phyloP scores from a whole-genome alignment of 2,888 invertebrate genomes.

The Plemyria rubiginata region DNA sequence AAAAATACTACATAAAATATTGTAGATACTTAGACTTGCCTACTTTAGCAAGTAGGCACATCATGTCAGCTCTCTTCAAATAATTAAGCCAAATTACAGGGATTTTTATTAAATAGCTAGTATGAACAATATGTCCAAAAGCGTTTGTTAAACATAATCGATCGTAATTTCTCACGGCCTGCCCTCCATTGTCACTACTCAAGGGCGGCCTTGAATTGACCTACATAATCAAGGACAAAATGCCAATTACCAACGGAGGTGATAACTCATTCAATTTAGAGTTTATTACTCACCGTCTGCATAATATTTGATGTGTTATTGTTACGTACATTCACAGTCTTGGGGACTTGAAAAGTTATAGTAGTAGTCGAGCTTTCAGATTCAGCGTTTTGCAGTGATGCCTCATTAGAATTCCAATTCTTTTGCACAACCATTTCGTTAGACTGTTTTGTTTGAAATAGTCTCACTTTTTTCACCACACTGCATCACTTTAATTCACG shows the following conservation, averaged over 20 bases:
- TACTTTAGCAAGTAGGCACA: no score
- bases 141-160: not conserved
- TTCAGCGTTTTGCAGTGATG: slow-evolving; percentile 60
- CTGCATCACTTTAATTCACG: slow-evolving; percentile 40
- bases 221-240: slow-evolving; percentile 35
- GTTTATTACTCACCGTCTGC: slow-evolving; percentile 62
- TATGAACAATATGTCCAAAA: not conserved
- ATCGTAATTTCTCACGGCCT: slow-evolving; percentile 30
- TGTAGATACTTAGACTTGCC: no score
- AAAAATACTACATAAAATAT: no score
- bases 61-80: no score
- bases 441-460: slow-evolving; percentile 35
- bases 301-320: slow-evolving; percentile 60
- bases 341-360: slow-evolving; percentile 74
- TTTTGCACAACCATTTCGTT: slow-evolving; percentile 81
- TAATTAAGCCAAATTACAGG: no score
- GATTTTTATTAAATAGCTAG: no score
- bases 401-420: slow-evolving; percentile 69
- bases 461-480: slow-evolving; percentile 38
- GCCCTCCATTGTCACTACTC: slow-evolving; percentile 31
- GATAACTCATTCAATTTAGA: not conserved
- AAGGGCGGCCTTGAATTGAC: slow-evolving; percentile 40
- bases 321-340: slow-evolving; percentile 62
- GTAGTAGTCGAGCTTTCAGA: slow-evolving; percentile 60
- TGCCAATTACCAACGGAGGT: slow-evolving; percentile 1